Conservation (phyloP, 2,888 invertebrate genomes). For the Augochlorella aurata region DNA sequence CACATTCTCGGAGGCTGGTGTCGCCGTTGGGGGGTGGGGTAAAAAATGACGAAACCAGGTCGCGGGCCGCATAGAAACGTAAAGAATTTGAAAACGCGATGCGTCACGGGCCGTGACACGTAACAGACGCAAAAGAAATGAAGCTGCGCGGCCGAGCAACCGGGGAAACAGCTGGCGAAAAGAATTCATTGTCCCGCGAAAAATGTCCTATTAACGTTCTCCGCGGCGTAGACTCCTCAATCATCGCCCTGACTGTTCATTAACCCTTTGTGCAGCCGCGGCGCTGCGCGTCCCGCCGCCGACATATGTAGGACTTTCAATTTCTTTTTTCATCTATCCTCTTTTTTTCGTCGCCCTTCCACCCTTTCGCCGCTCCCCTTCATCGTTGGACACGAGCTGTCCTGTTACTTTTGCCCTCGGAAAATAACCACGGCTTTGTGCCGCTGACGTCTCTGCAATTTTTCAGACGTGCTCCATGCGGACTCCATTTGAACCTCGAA, state of each 20-base stretch:
- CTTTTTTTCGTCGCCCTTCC: neutral
- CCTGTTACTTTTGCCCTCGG: conserved; percentile 41
- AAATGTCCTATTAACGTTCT: conserved; percentile 44
- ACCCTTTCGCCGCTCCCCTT: neutral
- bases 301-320: conserved; percentile 48
- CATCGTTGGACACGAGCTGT: conserved; percentile 38
- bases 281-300: conserved; percentile 3
- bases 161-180: conserved; percentile 5
- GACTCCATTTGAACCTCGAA: conserved; percentile 11
- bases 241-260: conserved; percentile 49
- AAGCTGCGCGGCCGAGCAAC: conserved; percentile 22
- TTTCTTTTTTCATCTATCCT: conserved; percentile 19
- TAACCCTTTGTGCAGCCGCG: conserved; percentile 45
- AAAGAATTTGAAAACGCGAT: conserved; percentile 52
- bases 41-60: conserved; percentile 47
- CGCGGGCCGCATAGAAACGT: conserved; percentile 26
- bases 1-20: neutral
- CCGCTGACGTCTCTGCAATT: conserved; percentile 46
- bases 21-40: neutral
- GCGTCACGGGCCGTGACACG: conserved; percentile 49
- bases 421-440: conserved; percentile 50
- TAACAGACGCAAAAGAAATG: conserved; percentile 57
- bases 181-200: conserved; percentile 44
- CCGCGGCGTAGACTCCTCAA: conserved; percentile 39
- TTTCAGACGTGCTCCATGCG: conserved; percentile 24